phyloP scores from a whole-genome alignment of 2,888 invertebrate species.

The Hemithea aestivaria region DNA sequence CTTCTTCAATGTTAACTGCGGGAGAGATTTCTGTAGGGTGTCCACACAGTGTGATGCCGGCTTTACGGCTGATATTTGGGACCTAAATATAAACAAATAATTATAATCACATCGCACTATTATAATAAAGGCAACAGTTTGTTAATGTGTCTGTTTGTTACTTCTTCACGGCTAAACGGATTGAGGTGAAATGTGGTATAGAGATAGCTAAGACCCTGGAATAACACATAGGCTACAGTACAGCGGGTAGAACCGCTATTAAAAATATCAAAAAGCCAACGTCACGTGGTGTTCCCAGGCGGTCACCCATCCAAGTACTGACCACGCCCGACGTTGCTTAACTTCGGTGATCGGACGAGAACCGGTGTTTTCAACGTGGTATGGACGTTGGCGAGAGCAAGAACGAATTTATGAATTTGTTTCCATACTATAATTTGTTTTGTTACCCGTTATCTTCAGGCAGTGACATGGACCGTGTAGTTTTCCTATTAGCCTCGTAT shows the following conservation, averaged over 20 bases:
- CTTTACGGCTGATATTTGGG: slow-evolving; percentile 54
- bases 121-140: no score
- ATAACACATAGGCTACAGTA: no score
- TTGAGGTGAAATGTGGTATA: no score
- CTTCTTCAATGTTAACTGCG: slow-evolving; percentile 43
- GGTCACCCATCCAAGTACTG: slow-evolving; percentile 76
- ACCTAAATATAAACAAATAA: slow-evolving; percentile 32
- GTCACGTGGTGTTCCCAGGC: slow-evolving; percentile 57
- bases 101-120: slow-evolving; percentile 42
- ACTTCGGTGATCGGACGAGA: slow-evolving; percentile 77
- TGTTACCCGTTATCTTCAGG: slow-evolving; percentile 67
- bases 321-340: slow-evolving; percentile 74
- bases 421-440: no score
- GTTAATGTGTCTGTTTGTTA: no score
- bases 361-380: slow-evolving; percentile 59
- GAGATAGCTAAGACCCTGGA: no score
- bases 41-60: slow-evolving; percentile 71
- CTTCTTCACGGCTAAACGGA: no score
- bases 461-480: slow-evolving; percentile 58
- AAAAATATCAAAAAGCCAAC: slow-evolving; percentile 41
- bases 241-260: no score
- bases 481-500: slow-evolving; percentile 64
- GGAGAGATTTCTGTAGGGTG: slow-evolving; percentile 57
- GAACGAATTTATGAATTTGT: no score
- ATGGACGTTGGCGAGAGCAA: slow-evolving; percentile 50